Evolutionary conservation across 2,888 invertebrate species (phyloP).

Genomic region (Latheticus oryzae): DNA sequence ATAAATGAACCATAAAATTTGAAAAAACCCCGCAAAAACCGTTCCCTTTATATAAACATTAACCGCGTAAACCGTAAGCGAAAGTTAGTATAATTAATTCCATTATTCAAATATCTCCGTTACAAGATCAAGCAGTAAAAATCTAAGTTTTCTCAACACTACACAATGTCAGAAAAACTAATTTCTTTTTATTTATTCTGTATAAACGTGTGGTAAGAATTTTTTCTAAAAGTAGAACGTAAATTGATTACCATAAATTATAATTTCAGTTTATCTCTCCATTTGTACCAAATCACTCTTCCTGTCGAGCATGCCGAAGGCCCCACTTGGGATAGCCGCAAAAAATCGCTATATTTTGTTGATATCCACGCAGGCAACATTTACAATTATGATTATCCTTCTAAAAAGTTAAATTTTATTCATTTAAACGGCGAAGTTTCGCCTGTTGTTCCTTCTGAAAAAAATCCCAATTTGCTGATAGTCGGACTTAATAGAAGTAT

Average conservation of each 20-base stretch:
- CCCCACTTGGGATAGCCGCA: constrained; percentile 38
- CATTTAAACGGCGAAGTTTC: constrained; percentile 54
- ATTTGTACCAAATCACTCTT: constrained; percentile 46
- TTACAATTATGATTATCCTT: constrained; percentile 15
- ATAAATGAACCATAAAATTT: no score
- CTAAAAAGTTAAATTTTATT: constrained; percentile 34
- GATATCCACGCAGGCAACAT: constrained; percentile 34
- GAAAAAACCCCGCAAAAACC: no score
- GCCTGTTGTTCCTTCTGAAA: constrained; percentile 65
- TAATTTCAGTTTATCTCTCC: not conserved
- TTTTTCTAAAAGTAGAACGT: no score
- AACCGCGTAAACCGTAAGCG: no score
- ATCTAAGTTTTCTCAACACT: no score
- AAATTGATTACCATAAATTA: no score
- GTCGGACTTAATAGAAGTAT: constrained; percentile 64
- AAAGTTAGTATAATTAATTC: no score
- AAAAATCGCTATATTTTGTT: constrained; percentile 31
- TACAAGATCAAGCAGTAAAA: constrained; percentile 2
- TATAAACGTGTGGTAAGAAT: constrained; percentile 1
- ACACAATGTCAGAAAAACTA: not conserved
- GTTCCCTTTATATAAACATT: no score
- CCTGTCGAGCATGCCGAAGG: constrained; percentile 36
- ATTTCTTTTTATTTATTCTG: constrained; percentile 4
- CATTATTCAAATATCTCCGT: not conserved
- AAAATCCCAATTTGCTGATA: constrained; percentile 61